phyloP scores from a whole-genome alignment of 2,797 vertebrate species.

The Ispidina lecontei region DNA sequence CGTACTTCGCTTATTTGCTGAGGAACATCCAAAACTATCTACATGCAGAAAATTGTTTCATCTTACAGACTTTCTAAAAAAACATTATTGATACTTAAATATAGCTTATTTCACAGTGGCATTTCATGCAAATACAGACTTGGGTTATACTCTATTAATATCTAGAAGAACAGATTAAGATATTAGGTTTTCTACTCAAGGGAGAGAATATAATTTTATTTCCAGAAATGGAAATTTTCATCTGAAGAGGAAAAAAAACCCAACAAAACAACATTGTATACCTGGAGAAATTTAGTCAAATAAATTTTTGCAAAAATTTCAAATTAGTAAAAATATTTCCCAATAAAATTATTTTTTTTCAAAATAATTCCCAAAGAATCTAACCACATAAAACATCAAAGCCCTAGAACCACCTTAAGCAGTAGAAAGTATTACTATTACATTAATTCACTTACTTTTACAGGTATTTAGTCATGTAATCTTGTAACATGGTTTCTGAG shows the following conservation, averaged over 20 bases:
- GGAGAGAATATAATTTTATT: neutral
- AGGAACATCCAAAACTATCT: neutral
- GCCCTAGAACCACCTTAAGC: neutral
- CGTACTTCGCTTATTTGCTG: neutral
- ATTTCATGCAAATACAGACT: neutral
- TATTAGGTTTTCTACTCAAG: neutral
- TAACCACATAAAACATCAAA: neutral
- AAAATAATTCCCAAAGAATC: neutral
- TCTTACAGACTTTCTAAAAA: neutral
- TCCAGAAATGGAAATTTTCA: neutral
- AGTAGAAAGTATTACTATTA: neutral
- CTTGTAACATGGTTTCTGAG: neutral
- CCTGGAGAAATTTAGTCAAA: neutral
- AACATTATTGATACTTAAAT: neutral
- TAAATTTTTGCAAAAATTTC: neutral
- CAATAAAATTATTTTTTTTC: neutral
- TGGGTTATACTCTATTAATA: neutral
- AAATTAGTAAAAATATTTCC: neutral
- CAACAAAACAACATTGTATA: neutral
- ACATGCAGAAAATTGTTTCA: neutral
- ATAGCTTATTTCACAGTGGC: neutral
- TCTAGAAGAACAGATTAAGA: neutral
- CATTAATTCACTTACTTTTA: neutral
- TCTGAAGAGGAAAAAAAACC: neutral
- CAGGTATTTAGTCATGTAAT: neutral